These are phyloP conservation scores for Drymodes brunneopygia DNA, from an alignment of 2,113 vertebrate genomes.

Conservation along the genomic window DNA sequence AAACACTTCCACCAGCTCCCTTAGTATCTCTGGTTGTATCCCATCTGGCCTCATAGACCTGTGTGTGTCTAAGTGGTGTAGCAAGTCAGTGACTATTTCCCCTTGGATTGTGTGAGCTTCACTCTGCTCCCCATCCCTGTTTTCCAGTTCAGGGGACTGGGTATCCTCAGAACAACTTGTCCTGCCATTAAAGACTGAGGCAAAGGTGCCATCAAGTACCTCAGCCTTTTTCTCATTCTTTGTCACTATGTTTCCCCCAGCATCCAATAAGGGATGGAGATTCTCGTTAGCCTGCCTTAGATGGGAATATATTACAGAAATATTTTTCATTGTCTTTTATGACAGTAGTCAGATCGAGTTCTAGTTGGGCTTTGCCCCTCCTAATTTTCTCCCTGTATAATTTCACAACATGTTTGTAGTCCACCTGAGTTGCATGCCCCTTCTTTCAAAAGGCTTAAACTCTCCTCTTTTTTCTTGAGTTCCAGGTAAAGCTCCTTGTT, in stretches of 20 bases:
- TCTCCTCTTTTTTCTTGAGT: background rate
- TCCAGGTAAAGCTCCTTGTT: background rate
- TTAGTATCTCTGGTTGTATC: background rate
- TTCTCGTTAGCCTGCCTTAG: background rate
- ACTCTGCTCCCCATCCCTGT: background rate
- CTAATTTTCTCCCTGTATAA: background rate
- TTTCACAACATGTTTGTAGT: background rate
- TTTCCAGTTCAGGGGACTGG: background rate
- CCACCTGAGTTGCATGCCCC: background rate
- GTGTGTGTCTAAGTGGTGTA: background rate
- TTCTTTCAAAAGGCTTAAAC: background rate
- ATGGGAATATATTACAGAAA: background rate
- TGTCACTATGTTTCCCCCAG: background rate
- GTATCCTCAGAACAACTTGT: background rate
- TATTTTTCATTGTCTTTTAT: background rate
- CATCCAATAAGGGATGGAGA: background rate
- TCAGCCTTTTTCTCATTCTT: background rate
- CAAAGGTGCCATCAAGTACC: background rate
- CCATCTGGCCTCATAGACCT: background rate
- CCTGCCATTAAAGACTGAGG: background rate
- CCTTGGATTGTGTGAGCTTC: background rate
- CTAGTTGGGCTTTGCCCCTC: background rate
- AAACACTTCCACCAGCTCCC: background rate
- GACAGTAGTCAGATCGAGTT: background rate
- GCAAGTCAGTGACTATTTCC: background rate